phyloP scores from a whole-genome alignment of 1,140 invertebrate genomes.

The Lordiphosa clarofinis region DNA sequence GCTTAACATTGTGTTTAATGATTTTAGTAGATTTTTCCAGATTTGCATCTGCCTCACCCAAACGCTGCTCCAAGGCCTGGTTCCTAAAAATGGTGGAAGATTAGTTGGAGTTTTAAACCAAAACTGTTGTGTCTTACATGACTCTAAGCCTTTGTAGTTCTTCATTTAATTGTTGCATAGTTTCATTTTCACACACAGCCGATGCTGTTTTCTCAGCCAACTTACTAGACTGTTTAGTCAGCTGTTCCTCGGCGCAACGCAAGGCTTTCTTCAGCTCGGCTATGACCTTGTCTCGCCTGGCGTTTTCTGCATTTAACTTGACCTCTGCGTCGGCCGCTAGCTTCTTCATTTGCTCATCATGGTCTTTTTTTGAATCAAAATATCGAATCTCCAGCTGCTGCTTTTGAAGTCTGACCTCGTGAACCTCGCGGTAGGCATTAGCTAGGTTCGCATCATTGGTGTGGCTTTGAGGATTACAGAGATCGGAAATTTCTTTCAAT shows the following conservation, averaged over 20 bases:
- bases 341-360: background rate
- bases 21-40: background rate
- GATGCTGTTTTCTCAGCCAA: conserved; percentile 12
- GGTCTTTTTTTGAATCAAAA: background rate
- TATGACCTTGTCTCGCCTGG: background rate
- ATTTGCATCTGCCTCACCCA: conserved; percentile 7
- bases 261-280: background rate
- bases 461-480: background rate
- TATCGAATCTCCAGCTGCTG: background rate
- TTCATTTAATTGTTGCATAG: background rate
- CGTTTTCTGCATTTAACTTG: background rate
- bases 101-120: background rate
- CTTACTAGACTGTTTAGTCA: background rate
- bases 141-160: conserved; percentile 9
- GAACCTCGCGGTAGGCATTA: background rate
- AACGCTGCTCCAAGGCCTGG: background rate
- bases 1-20: background rate
- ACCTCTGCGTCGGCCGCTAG: background rate
- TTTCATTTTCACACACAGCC: background rate
- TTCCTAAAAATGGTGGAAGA: conserved; percentile 8
- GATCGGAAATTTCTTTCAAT: background rate
- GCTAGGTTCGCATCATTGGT: background rate
- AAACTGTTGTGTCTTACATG: conserved; percentile 19
- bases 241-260: background rate
- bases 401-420: background rate